These are phyloP conservation scores for Archivesica marissinica DNA, from an alignment of 1,140 invertebrate genomes.

Conservation along the genomic window DNA sequence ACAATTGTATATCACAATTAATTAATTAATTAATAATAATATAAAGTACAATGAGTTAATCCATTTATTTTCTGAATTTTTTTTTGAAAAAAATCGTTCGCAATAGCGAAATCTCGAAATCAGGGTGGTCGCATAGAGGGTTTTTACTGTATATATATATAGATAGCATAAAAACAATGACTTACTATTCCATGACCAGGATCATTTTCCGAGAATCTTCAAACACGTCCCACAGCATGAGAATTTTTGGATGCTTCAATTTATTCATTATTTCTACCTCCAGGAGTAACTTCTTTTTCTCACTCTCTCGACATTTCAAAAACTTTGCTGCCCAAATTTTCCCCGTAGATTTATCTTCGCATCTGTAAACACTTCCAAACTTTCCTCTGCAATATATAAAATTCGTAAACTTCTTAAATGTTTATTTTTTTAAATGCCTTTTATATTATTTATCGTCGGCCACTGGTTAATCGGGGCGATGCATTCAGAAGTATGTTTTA, in stretches of 20 bases:
- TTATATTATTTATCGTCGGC: neutral
- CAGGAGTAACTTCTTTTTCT: conserved; percentile 96
- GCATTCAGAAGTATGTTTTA: neutral
- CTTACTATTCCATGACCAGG: conserved; percentile 99
- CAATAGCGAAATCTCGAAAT: too few species aligned
- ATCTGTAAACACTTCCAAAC: conserved; percentile 98
- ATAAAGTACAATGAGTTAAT: too few species aligned
- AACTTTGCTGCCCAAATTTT: conserved; percentile 99
- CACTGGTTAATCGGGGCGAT: too few species aligned
- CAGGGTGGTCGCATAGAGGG: too few species aligned
- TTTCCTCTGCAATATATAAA: conserved; percentile 88
- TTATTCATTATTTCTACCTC: conserved; percentile 99
- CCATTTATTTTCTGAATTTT: too few species aligned
- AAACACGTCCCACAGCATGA: conserved; percentile 99
- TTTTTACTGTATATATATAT: too few species aligned
- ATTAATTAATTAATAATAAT: too few species aligned
- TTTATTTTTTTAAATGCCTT: too few species aligned
- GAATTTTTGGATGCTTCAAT: conserved; percentile 98
- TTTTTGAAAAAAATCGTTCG: too few species aligned
- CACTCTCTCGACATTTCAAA: conserved; percentile 91
- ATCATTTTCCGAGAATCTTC: conserved; percentile 99
- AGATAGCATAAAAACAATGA: too few species aligned
- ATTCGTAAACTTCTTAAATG: too few species aligned
- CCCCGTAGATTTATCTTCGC: conserved; percentile 95
- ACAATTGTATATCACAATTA: too few species aligned